Conservation (phyloP, 2,797 vertebrate genomes). For the Muscicapa comitata region DNA sequence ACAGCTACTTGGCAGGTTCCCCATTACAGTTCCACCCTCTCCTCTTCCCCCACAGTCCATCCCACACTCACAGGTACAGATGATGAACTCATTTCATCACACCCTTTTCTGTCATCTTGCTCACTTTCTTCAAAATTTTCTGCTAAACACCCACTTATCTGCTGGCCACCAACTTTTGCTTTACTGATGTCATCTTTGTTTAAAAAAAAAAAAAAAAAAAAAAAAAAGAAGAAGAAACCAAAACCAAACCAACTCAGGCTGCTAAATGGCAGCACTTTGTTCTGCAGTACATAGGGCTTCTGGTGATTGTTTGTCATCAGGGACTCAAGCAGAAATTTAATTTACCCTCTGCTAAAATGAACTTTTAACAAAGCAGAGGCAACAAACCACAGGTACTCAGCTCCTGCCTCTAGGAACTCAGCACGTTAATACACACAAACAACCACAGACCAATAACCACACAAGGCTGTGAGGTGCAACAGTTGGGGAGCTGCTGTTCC, state of each 20-base stretch:
- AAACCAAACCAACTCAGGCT: not conserved
- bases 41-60: not conserved
- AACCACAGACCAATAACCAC: no score
- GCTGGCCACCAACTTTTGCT: not conserved
- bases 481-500: not conserved
- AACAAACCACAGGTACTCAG: not conserved
- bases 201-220: not conserved
- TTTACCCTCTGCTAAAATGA: not conserved
- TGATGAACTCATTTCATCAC: conserved; percentile 21
- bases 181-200: not conserved
- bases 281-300: not conserved
- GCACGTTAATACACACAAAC: rapidly evolving
- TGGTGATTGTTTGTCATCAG: rapidly evolving
- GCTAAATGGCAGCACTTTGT: rapidly evolving
- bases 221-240: not conserved
- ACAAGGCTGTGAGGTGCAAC: not conserved
- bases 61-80: not conserved
- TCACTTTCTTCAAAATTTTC: not conserved
- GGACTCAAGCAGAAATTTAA: not conserved
- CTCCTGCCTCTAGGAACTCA: rapidly evolving
- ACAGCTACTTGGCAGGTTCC: not conserved
- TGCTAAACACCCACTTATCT: not conserved
- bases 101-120: not conserved
- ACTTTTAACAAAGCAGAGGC: not conserved
- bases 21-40: not conserved